Percentiles rank a stretch among this genome's conserved stretches.
Evolutionary conservation across 2,113 vertebrate genomes (phyloP).

Genomic region (Monarcha castaneiventris): DNA sequence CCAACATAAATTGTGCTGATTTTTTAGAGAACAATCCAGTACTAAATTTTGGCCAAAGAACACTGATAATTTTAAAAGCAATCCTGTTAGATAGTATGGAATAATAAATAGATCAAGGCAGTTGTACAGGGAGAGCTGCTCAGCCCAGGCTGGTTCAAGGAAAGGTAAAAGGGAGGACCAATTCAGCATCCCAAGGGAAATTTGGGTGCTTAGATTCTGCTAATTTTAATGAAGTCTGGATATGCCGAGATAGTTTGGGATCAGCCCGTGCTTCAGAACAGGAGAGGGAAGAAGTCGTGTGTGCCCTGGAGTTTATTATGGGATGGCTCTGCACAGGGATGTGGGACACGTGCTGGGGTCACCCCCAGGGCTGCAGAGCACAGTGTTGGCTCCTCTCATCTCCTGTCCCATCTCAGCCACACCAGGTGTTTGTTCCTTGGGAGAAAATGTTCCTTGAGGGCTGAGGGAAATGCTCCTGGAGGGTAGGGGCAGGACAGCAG

Average conservation of each 20-base stretch:
- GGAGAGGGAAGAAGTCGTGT: background rate
- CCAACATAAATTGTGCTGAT: constrained; percentile 1
- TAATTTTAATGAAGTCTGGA: background rate
- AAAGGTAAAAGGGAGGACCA: background rate
- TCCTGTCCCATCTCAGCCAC: background rate
- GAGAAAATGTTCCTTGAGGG: background rate
- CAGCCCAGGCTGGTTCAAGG: background rate
- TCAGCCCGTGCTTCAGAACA: background rate
- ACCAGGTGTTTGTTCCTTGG: background rate
- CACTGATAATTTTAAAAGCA: background rate
- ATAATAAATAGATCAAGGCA: background rate
- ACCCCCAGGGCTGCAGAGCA: background rate
- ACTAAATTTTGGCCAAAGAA: background rate
- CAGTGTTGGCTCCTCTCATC: background rate
- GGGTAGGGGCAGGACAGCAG: background rate
- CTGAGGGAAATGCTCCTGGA: background rate
- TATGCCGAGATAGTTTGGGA: background rate
- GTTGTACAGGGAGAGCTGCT: background rate
- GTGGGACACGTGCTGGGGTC: background rate
- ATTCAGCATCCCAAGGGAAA: background rate
- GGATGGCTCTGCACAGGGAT: background rate
- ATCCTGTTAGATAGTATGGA: background rate
- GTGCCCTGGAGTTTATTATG: background rate
- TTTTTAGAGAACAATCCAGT: background rate
- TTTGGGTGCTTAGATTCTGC: background rate